These are phyloP conservation scores for Gambelia wislizenii DNA, from an alignment of 2,797 vertebrate species.

Conservation along the genomic window DNA sequence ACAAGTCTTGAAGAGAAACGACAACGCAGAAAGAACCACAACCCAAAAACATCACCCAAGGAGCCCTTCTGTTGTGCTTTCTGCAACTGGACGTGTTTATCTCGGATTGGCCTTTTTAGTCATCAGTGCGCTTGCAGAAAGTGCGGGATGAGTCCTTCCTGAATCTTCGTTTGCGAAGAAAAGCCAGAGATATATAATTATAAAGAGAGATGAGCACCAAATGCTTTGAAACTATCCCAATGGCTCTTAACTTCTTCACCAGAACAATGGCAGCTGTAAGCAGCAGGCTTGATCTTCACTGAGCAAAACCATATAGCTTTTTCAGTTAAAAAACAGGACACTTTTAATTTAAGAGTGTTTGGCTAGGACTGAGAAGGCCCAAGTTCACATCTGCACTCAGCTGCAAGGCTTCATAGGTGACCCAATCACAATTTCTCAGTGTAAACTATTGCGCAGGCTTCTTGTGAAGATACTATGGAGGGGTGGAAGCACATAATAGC, in stretches of 20 bases:
- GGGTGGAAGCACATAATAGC: too few species aligned
- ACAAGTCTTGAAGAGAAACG: too few species aligned
- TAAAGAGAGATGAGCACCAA: not conserved
- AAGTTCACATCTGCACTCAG: not conserved
- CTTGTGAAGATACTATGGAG: too few species aligned
- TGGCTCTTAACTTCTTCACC: not conserved
- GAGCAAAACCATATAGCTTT: not conserved
- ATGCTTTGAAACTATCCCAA: not conserved
- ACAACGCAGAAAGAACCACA: too few species aligned
- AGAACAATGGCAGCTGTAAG: not conserved
- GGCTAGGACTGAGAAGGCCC: not conserved
- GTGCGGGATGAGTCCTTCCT: too few species aligned
- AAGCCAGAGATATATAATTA: too few species aligned
- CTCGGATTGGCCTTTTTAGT: too few species aligned
- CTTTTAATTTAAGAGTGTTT: not conserved
- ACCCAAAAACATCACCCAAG: too few species aligned
- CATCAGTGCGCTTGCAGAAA: too few species aligned
- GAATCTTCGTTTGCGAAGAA: too few species aligned
- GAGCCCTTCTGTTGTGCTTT: too few species aligned
- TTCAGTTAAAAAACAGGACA: not conserved
- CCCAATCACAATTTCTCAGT: not conserved
- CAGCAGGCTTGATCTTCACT: not conserved
- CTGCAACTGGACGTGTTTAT: too few species aligned
- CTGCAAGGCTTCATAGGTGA: not conserved
- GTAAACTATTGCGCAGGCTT: not conserved